These are phyloP conservation scores for Rhombomys opimus DNA, from an alignment of 2,113 vertebrate genomes.

Conservation along the genomic window DNA sequence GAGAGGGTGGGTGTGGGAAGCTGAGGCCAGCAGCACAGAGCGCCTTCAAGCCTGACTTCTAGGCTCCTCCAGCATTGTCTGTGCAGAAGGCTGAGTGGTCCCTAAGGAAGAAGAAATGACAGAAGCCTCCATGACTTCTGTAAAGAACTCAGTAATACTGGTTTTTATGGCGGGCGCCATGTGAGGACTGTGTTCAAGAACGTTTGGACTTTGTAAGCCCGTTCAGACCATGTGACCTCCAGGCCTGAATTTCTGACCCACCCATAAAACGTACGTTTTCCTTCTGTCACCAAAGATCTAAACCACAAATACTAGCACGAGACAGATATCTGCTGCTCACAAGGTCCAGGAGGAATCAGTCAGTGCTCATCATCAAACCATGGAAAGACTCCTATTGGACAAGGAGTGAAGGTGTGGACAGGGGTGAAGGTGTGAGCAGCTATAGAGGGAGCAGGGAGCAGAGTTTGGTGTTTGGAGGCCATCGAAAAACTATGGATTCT, in stretches of 20 bases:
- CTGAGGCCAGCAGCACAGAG: not conserved
- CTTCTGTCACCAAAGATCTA: not conserved
- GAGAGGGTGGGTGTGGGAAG: rapidly evolving
- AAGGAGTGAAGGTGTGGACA: rapidly evolving
- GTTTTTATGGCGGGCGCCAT: not conserved
- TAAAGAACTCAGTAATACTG: not conserved
- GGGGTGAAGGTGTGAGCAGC: rapidly evolving
- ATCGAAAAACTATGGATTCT: not conserved
- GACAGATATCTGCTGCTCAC: not conserved
- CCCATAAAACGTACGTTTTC: not conserved
- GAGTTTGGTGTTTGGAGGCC: not conserved
- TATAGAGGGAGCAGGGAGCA: not conserved
- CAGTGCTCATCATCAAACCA: not conserved
- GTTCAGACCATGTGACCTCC: not conserved
- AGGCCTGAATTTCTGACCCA: not conserved
- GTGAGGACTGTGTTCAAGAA: not conserved
- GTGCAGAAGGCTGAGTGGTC: not conserved
- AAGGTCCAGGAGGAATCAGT: not conserved
- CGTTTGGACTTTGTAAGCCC: not conserved
- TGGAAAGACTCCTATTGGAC: rapidly evolving
- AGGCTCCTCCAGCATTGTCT: not conserved
- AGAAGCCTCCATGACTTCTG: no score
- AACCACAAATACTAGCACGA: not conserved
- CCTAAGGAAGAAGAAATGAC: not conserved
- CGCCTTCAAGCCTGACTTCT: rapidly evolving